A percentile compares a stretch with the other conserved stretches of the same genome.
phyloP scores from a whole-genome alignment of 1,140 invertebrate species.

The Drosophila sucinea region DNA sequence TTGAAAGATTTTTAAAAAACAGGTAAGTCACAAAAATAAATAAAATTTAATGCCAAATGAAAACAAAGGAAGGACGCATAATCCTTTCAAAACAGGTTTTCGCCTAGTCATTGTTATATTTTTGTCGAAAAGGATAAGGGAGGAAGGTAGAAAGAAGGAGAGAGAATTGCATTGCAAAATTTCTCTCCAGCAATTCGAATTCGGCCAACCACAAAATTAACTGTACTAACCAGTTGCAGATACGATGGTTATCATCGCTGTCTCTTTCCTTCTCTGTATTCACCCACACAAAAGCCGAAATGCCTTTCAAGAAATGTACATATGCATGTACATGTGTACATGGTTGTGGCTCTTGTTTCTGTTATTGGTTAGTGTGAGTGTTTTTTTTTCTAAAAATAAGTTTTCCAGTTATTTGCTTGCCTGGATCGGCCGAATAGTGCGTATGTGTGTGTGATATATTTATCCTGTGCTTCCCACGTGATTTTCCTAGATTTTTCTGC shows the following conservation, averaged over 20 bases:
- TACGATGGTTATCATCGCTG: slow-evolving; percentile 18
- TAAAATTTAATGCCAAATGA: background rate
- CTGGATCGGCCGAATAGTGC: slow-evolving; percentile 1
- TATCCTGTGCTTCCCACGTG: slow-evolving; percentile 69
- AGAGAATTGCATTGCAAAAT: slow-evolving; percentile 33
- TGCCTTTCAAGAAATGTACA: slow-evolving; percentile 30
- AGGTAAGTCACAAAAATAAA: slow-evolving; percentile 35
- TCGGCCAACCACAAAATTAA: slow-evolving; percentile 67
- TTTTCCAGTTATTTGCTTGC: slow-evolving; percentile 49
- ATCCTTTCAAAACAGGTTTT: slow-evolving; percentile 74
- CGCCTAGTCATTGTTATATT: background rate
- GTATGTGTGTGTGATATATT: slow-evolving; percentile 30
- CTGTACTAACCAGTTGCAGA: slow-evolving; percentile 45
- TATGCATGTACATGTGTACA: slow-evolving; percentile 52
- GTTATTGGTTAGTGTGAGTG: slow-evolving; percentile 24
- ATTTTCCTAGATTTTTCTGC: slow-evolving; percentile 53
- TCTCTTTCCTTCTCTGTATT: slow-evolving; percentile 20
- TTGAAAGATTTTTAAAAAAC: slow-evolving; percentile 7
- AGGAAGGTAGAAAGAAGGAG: too few relatives aligned
- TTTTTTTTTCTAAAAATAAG: slow-evolving; percentile 73
- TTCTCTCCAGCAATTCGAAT: slow-evolving; percentile 18
- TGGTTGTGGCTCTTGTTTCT: slow-evolving; percentile 11
- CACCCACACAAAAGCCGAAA: slow-evolving; percentile 42
- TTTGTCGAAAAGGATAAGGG: too few relatives aligned
- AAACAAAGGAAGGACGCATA: slow-evolving; percentile 26